phyloP scores from a whole-genome alignment of 1,140 invertebrate species.

The Frieseomelitta varia region DNA sequence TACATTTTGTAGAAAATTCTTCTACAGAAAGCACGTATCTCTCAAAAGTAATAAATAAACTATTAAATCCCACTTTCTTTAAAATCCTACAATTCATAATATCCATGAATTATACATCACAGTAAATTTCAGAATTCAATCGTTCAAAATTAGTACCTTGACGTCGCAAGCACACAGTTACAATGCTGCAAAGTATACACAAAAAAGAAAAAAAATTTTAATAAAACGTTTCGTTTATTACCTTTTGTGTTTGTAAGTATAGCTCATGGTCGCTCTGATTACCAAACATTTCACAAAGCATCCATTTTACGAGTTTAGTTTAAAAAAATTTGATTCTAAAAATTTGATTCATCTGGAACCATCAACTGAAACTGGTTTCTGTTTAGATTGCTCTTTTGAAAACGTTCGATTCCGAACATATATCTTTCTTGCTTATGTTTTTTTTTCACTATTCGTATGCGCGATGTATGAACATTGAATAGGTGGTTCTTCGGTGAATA shows the following conservation, averaged over 20 bases:
- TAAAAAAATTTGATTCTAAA: not conserved
- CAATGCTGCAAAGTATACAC: not conserved
- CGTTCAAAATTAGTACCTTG: not conserved
- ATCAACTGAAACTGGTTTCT: constrained; percentile 6
- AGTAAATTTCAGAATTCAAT: not conserved
- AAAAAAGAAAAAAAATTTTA: not conserved
- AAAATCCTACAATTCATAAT: not conserved
- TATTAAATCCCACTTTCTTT: not conserved
- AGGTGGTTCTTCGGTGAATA: not conserved
- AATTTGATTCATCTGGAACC: not conserved
- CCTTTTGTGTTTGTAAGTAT: not conserved
- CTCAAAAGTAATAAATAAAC: not conserved
- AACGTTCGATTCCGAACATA: not conserved
- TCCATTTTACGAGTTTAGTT: not conserved
- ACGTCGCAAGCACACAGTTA: not conserved
- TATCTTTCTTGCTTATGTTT: not conserved
- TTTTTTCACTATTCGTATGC: not conserved
- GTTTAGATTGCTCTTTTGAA: not conserved
- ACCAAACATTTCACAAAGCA: not conserved
- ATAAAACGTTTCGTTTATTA: not conserved
- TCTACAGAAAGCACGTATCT: no score
- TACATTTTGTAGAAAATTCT: not conserved
- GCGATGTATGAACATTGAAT: not conserved
- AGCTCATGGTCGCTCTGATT: not conserved
- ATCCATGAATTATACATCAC: not conserved